phyloP scores from a whole-genome alignment of 2,113 vertebrate genomes.

The Potamarius usumacintae region DNA sequence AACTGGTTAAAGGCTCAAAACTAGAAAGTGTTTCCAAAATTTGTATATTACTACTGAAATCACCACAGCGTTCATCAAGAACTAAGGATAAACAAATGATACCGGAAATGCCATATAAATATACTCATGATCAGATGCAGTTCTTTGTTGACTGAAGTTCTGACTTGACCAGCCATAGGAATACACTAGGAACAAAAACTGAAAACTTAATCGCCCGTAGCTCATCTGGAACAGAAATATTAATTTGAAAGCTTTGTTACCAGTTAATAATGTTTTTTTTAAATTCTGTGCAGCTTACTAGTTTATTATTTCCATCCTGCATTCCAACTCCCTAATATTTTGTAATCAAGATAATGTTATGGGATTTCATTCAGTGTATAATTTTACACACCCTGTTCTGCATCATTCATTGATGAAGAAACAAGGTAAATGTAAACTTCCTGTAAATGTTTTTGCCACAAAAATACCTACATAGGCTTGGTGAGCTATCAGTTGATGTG shows the following conservation, averaged over 20 bases:
- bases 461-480: not conserved
- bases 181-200: not conserved
- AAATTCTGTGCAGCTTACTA: not conserved
- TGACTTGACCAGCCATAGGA: not conserved
- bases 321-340: not conserved
- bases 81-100: not conserved
- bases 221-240: not conserved
- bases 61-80: not conserved
- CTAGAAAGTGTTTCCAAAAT: not conserved
- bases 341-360: not conserved
- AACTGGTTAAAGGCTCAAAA: not conserved
- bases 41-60: not conserved
- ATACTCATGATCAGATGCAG: not conserved
- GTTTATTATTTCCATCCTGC: not conserved
- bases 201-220: not conserved
- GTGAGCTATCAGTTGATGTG: not conserved
- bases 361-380: not conserved
- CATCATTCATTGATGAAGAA: not conserved
- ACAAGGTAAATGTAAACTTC: not conserved
- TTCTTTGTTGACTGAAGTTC: not conserved
- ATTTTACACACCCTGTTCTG: not conserved
- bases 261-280: not conserved
- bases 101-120: not conserved
- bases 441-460: not conserved
- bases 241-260: not conserved